Conservation (phyloP, 2,888 invertebrate species). For the Eudasyphora cyanicolor region DNA sequence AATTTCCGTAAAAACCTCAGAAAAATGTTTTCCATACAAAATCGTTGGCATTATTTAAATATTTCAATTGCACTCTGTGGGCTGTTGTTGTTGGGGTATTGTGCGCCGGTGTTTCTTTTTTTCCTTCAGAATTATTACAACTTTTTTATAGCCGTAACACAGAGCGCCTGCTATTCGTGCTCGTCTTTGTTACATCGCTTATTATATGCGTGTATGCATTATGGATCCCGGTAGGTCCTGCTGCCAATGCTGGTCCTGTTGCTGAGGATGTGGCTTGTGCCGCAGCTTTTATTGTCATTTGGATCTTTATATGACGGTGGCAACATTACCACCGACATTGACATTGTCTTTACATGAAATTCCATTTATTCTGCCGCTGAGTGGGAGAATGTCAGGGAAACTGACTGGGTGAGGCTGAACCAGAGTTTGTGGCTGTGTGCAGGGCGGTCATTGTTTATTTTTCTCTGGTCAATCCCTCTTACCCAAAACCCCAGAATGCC, state of each 20-base stretch:
- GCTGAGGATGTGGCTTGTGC: neutral
- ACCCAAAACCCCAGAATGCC: neutral
- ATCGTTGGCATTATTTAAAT: neutral
- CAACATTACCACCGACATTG: slow-evolving; percentile 60
- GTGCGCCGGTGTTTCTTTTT: no score
- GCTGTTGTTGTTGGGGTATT: no score
- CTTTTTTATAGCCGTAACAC: no score
- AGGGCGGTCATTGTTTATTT: slow-evolving; percentile 38
- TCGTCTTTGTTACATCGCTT: no score
- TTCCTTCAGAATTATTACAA: no score
- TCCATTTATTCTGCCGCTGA: neutral
- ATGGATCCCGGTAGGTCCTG: slow-evolving; percentile 31
- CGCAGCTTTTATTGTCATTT: slow-evolving; percentile 35
- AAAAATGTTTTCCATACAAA: neutral
- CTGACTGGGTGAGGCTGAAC: no score
- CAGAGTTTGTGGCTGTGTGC: no score
- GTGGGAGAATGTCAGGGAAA: neutral
- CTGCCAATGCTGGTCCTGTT: slow-evolving; percentile 38
- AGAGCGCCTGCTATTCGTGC: no score
- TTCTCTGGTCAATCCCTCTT: slow-evolving; percentile 28
- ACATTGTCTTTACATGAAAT: slow-evolving; percentile 41
- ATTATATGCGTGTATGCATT: no score
- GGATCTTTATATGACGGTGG: slow-evolving; percentile 32
- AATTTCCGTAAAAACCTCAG: neutral
- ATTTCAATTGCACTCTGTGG: no score